These are phyloP conservation scores for Troglohyphantes excavatus DNA, from an alignment of 2,888 invertebrate genomes.

Conservation along the genomic window DNA sequence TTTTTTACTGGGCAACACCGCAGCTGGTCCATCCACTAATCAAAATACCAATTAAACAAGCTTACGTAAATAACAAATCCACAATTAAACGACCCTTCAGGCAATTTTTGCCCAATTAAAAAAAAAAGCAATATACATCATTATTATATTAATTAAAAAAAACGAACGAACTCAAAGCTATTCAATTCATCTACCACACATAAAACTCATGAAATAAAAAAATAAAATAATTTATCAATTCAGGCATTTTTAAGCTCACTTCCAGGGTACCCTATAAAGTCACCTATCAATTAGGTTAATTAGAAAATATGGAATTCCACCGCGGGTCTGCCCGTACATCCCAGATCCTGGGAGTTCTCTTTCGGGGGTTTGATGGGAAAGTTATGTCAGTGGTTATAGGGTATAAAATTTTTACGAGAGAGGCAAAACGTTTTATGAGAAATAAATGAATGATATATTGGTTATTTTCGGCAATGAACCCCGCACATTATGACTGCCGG, in stretches of 20 bases:
- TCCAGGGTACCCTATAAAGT: conserved; percentile 3
- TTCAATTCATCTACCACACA: too few species aligned
- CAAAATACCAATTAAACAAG: too few species aligned
- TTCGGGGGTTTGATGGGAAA: conserved; percentile 58
- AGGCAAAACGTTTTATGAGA: conserved; percentile 73
- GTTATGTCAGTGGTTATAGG: conserved; percentile 75
- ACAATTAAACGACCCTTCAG: too few species aligned
- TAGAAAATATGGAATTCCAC: conserved; percentile 28
- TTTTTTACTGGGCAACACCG: too few species aligned
- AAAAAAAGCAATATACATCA: too few species aligned
- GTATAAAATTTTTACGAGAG: conserved; percentile 76
- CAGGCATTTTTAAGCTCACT: background rate
- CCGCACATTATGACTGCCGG: conserved; percentile 50
- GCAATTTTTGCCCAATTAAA: too few species aligned
- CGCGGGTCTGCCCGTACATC: background rate
- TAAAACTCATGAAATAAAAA: background rate
- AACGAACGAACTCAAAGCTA: too few species aligned
- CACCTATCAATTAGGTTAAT: conserved; percentile 47
- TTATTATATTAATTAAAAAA: too few species aligned
- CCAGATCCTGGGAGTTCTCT: background rate
- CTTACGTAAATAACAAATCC: too few species aligned
- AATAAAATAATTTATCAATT: background rate
- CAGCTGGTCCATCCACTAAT: too few species aligned
- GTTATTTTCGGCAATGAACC: conserved; percentile 72
- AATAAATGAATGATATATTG: conserved; percentile 76